Conservation (phyloP, 2,797 vertebrate genomes). For the Eurystomus glaucurus region DNA sequence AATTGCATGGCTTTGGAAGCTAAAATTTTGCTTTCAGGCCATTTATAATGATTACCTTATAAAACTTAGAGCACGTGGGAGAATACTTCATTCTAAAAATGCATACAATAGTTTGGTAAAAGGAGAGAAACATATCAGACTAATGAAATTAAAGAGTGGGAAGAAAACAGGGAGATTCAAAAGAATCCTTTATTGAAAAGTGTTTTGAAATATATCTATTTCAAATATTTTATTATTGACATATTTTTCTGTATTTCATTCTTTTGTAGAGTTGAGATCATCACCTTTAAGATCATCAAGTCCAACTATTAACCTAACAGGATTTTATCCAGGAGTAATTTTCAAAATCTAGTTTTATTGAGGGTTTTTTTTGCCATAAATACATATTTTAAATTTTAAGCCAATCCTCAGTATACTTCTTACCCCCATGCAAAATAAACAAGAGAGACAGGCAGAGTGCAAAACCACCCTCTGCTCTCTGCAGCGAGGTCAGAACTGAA, state of each 20-base stretch:
- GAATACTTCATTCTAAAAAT: background rate
- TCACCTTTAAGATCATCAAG: no score
- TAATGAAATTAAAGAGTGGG: background rate
- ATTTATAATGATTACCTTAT: background rate
- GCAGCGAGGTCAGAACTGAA: background rate
- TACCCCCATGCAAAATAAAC: background rate
- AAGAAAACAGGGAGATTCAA: background rate
- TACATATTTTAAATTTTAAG: background rate
- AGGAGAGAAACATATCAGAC: background rate
- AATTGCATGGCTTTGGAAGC: background rate
- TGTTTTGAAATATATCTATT: no score
- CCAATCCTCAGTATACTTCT: background rate
- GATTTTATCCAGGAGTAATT: background rate
- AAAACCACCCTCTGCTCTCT: background rate
- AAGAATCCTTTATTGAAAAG: background rate
- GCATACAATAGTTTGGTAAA: background rate
- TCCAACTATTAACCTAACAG: no score
- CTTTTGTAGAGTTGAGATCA: background rate
- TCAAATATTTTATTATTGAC: background rate
- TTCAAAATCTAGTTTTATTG: background rate
- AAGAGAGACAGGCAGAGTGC: background rate
- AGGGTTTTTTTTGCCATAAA: background rate
- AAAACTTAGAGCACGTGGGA: background rate
- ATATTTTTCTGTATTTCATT: background rate
- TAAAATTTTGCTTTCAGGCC: background rate